Conservation (phyloP, 2,797 vertebrate genomes). For the Ctenochaetus hawaiiensis region DNA sequence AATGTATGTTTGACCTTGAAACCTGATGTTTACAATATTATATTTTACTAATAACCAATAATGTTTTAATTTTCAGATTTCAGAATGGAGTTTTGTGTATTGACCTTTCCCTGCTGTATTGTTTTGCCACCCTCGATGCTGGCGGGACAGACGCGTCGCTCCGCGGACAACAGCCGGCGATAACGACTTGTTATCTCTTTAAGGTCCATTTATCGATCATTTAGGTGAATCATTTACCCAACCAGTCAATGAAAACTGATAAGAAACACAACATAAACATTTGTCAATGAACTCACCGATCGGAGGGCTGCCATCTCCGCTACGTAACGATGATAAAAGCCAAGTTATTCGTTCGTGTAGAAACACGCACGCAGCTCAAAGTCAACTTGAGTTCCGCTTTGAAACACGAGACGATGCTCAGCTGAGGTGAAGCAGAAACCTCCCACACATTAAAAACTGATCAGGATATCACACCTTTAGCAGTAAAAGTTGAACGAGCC, state of each 20-base stretch:
- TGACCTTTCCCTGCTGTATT: neutral
- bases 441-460: neutral
- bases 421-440: slow-evolving; percentile 11
- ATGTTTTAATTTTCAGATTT: neutral
- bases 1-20: fast-evolving
- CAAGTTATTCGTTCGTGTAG: slow-evolving; percentile 54
- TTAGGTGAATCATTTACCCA: slow-evolving; percentile 67
- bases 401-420: slow-evolving; percentile 20
- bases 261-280: slow-evolving; percentile 10
- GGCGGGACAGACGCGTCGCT: neutral
- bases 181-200: slow-evolving; percentile 4
- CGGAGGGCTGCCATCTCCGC: slow-evolving; percentile 84
- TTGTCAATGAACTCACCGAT: slow-evolving; percentile 81
- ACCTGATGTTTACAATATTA: fast-evolving
- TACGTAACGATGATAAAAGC: slow-evolving; percentile 39
- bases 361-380: slow-evolving; percentile 37
- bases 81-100: neutral
- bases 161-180: neutral
- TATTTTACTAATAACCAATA: fast-evolving
- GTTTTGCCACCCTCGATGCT: slow-evolving; percentile 3
- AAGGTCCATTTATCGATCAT: neutral
- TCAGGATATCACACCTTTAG: neutral
- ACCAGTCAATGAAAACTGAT: slow-evolving; percentile 3
- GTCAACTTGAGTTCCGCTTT: slow-evolving; percentile 74
- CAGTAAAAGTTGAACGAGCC: neutral